Base-by-base conservation (phyloP, 1,140 invertebrate genomes). In the Harlomillsia oculata region DNA sequence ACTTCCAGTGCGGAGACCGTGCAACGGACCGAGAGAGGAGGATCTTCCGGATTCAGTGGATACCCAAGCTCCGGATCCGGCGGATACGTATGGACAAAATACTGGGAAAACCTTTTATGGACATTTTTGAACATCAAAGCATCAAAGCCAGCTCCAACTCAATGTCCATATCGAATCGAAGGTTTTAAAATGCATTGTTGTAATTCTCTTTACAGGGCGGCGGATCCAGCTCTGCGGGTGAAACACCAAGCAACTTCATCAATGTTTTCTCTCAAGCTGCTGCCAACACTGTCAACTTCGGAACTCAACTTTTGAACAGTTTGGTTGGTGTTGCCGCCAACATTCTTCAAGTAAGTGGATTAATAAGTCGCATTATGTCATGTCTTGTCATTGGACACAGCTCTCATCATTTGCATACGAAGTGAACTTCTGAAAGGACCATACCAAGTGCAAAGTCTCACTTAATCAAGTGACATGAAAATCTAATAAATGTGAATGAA, bases 201-300 rank as follows among this genome's bases (percentile, higher is more conserved):
- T 21, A 4, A 6, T 48, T n/a, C 34, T 41, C 14, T 52, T 45
- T 25, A 14, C 23, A 65, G 64, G 64, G n/a, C n/a, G n/a, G n/a
- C n/a, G n/a, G 64, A 28, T 48, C 60, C 18, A 65, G 60, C 46
- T 54, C 56, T n/a, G 60, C 60, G n/a, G 60, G 57, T 28, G 64
- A 65, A 45, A 65, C 64, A 28, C 64, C 64, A 30, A 62, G 60
- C 60, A 65, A 62, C 60, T 65, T 65, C 46, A 53, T 65, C 46
- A 65, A 65, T 44, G 64, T 65, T 43, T 65, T 65, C 58, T 65
- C 64, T 49, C 64, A 65, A 40, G 64, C 64, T 44, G 64, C 64
- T 37, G 64, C 64, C 51, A 65, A 65, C 46, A 65, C 64, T 34
- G 64, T 65, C 57, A 65, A 65, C 58, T 65, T 65, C 53, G 64